A percentile compares a stretch with the other conserved stretches of the same genome.
These are phyloP conservation scores for Cirrhinus mrigala DNA, from an alignment of 2,797 vertebrate species.

Conservation along the genomic window DNA sequence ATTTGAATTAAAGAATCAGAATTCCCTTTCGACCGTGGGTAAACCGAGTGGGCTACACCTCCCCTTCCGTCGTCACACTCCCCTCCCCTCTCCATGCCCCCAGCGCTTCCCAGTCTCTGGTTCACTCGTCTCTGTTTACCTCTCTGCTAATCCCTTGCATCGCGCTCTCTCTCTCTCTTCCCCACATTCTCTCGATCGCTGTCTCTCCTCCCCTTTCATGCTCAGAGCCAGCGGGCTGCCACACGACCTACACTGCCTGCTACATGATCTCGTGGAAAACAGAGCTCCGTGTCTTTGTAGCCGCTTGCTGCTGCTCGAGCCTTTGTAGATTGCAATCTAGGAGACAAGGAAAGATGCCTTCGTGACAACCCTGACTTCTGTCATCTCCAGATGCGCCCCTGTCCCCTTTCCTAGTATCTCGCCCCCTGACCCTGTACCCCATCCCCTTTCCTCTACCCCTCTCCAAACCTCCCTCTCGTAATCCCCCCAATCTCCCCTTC, in stretches of 20 bases:
- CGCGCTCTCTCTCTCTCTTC: constrained; percentile 61
- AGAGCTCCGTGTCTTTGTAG: constrained; percentile 58
- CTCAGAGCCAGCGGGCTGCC: constrained; percentile 77
- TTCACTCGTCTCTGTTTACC: constrained; percentile 73
- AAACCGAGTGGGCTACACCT: constrained; percentile 54
- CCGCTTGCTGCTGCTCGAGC: constrained; percentile 58
- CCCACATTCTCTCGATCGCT: constrained; percentile 49
- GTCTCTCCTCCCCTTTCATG: constrained; percentile 72
- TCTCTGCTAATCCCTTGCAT: constrained; percentile 70
- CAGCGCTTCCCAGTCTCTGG: constrained; percentile 61
- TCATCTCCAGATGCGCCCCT: constrained; percentile 68
- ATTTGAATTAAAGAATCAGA: constrained; percentile 50
- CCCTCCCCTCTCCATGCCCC: constrained; percentile 50
- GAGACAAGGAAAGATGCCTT: constrained; percentile 65
- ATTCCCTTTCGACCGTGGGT: constrained; percentile 46
- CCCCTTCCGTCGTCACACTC: constrained; percentile 47
- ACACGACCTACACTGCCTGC: constrained; percentile 81
- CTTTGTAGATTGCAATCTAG: constrained; percentile 57
- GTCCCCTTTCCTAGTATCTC: constrained; percentile 57
- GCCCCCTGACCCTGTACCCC: constrained; percentile 43
- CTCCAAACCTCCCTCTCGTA: constrained; percentile 60
- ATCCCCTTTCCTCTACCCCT: constrained; percentile 62
- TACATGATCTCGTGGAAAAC: constrained; percentile 83
- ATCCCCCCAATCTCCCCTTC: constrained; percentile 70
- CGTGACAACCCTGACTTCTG: constrained; percentile 66